Evolutionary conservation across 2,113 vertebrate species (phyloP), one percentile per base, ranked within the genome.

Genomic region (Galbula dea): DNA sequence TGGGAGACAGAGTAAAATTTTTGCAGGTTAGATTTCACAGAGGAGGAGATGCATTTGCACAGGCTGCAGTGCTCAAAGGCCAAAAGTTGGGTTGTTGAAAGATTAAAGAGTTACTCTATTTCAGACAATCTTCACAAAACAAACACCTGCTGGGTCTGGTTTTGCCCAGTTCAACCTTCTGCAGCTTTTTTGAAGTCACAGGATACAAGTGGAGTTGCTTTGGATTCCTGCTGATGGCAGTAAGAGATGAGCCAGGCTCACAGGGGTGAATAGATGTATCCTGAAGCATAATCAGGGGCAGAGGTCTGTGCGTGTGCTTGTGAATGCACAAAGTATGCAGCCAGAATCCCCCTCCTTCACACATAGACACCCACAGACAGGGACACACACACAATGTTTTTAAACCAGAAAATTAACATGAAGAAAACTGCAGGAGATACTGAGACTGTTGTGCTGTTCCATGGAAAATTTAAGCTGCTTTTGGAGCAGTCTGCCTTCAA

Each of bases 11-110:
- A 45, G 55, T 22, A 94, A 94, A 95, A 88, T 29, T 39, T 15
- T 55, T 77, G 82, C 48, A 73, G 74, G 71, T 48, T 52, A 48
- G 15, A 88, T 96, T 93, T 96, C 79, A 82, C 89, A 86, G 62
- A 62, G 73, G 87, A 91, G 12, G 16, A 24, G 22, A 39, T 74
- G 63, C 67, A 66, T 83, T 87, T 83, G 67, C 43, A 76, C 74
- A 83, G 78, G 39, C 51, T 73, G 36, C 37, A 34, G 51, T 13
- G n/a, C 81, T 93, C 82, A 71, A 91, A 94, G 72, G 72, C 63
- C 78, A 86, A 83, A 87, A 94, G 30, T 46, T 76, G 48, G 8
- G 45, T 51, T 85, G 59, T 76, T 93, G 80, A 74, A 95, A 87
- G 86, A 88, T 88, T 89, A 77, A 87, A 83, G 63, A 83, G 32